Evolutionary conservation across 2,113 vertebrate species (phyloP).

Genomic region (Perognathus longimembris): DNA sequence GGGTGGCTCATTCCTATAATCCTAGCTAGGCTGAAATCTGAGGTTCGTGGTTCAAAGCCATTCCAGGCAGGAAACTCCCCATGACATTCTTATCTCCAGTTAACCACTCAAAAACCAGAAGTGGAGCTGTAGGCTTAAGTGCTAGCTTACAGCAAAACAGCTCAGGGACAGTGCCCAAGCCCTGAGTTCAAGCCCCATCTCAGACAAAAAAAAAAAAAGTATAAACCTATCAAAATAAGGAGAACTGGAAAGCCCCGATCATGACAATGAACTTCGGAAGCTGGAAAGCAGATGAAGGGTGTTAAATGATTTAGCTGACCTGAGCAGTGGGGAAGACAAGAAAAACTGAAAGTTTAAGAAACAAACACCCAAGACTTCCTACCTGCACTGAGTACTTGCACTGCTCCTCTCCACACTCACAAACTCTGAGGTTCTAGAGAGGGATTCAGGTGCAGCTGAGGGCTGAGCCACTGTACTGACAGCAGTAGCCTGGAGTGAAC

Average conservation of each 20-base stretch:
- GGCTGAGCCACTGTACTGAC: not conserved
- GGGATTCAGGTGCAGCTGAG: not conserved
- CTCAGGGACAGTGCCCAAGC: too few relatives aligned
- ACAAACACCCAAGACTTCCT: not conserved
- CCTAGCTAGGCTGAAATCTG: not conserved
- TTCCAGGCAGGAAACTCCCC: too few relatives aligned
- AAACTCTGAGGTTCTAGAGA: not conserved
- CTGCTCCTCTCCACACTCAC: not conserved
- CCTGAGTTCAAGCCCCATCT: not conserved
- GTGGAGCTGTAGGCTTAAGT: too few relatives aligned
- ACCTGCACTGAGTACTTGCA: not conserved
- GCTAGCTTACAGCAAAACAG: too few relatives aligned
- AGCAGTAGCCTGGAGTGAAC: not conserved
- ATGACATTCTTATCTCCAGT: not conserved
- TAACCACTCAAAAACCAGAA: too few relatives aligned
- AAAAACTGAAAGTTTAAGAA: not conserved
- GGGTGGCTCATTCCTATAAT: too few relatives aligned
- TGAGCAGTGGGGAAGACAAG: not conserved
- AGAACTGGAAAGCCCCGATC: not conserved
- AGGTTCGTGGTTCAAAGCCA: too few relatives aligned
- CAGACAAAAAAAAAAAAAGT: not conserved
- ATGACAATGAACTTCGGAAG: slow-evolving; percentile 15
- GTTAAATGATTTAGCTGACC: not conserved
- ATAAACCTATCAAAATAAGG: not conserved
- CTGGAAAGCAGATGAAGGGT: not conserved